Evolutionary conservation across 2,888 invertebrate genomes (phyloP).

Genomic region (Falcaria lacertinaria): DNA sequence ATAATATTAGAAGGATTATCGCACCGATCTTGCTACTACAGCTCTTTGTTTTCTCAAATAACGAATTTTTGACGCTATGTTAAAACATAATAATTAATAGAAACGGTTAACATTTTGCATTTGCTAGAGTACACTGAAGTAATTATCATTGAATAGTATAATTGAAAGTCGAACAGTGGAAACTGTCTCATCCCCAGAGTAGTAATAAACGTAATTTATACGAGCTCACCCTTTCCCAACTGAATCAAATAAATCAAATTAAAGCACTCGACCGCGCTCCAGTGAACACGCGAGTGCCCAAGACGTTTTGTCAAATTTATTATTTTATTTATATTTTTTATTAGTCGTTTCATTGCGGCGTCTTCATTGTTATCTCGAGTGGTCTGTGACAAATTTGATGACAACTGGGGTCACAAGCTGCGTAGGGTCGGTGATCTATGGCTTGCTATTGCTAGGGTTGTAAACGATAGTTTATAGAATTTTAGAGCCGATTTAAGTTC

Average conservation of each 20-base stretch:
- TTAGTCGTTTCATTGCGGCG: conserved; percentile 62
- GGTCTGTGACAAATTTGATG: conserved; percentile 79
- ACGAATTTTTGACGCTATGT: too few species aligned
- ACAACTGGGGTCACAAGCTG: conserved; percentile 67
- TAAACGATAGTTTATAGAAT: conserved; percentile 70
- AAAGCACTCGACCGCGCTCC: conserved; percentile 71
- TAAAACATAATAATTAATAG: too few species aligned
- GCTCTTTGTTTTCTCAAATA: too few species aligned
- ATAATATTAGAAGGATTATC: too few species aligned
- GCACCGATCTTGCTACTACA: too few species aligned
- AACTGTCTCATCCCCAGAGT: conserved; percentile 19
- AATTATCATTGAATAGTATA: not conserved
- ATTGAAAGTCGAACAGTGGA: not conserved
- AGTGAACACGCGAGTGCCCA: conserved; percentile 68
- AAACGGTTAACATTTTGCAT: too few species aligned
- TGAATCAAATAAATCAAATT: conserved; percentile 77
- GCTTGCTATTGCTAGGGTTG: conserved; percentile 38
- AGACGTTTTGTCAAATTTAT: conserved; percentile 80
- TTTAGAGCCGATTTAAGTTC: conserved; percentile 71
- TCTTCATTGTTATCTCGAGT: conserved; percentile 70
- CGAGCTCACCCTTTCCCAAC: conserved; percentile 64
- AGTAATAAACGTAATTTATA: conserved; percentile 62
- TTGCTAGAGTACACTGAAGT: too few species aligned
- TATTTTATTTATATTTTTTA: conserved; percentile 78
- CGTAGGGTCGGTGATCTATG: conserved; percentile 67